These are phyloP conservation scores for Heteromormyrus szaboi DNA, from an alignment of 2,797 vertebrate species.

Conservation along the genomic window DNA sequence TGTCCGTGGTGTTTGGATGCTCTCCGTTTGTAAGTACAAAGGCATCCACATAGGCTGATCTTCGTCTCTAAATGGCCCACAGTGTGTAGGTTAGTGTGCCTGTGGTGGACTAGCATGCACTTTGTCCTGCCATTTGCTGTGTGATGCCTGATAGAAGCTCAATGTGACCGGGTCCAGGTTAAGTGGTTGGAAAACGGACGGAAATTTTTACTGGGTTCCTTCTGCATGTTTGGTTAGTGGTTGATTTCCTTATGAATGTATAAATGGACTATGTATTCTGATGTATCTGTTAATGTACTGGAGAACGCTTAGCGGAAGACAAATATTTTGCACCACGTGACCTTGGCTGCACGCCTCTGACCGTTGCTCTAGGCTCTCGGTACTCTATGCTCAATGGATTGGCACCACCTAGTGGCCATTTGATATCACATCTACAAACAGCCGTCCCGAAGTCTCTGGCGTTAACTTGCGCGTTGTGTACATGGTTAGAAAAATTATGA, in stretches of 20 bases:
- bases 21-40: neutral
- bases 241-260: neutral
- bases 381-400: neutral
- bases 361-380: neutral
- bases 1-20: neutral
- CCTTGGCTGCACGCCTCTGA: neutral
- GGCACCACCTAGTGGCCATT: conserved; percentile 19
- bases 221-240: neutral
- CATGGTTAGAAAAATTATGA: neutral
- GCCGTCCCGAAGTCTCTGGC: neutral
- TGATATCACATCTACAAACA: neutral
- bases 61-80: neutral
- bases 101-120: neutral
- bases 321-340: neutral
- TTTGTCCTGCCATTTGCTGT: neutral
- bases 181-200: neutral
- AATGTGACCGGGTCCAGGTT: neutral
- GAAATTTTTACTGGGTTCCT: neutral
- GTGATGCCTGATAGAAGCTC: neutral
- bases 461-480: neutral
- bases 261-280: neutral
- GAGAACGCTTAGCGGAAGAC: neutral
- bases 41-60: neutral
- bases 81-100: neutral
- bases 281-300: neutral